Evolutionary conservation across 2,888 invertebrate species (phyloP).

Genomic region (Thecophora atra): DNA sequence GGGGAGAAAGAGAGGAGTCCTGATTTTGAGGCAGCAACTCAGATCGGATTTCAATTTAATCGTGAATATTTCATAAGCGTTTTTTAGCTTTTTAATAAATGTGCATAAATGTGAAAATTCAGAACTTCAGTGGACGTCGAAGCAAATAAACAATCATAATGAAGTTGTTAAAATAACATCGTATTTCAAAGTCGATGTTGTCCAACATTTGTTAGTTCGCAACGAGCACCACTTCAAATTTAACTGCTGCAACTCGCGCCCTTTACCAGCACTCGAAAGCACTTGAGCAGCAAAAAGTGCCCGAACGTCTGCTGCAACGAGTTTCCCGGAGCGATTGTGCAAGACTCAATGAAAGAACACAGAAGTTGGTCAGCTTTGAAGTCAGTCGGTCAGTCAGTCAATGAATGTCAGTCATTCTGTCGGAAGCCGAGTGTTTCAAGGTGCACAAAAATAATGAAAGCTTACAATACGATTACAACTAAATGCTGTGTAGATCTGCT

Average conservation of each 20-base stretch:
- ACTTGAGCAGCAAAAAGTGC: constrained; percentile 14
- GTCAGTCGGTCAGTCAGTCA: constrained; percentile 15
- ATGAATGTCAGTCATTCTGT: neutral
- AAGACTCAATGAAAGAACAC: neutral
- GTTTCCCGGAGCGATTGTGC: neutral
- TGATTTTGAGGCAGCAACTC: neutral
- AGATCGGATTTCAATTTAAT: neutral
- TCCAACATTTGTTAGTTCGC: neutral
- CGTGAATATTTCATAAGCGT: neutral
- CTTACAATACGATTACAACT: too few species aligned
- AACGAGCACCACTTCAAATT: neutral
- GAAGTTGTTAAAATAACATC: neutral
- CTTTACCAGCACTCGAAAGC: constrained; percentile 20
- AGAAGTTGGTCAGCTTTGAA: neutral
- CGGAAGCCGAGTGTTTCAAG: neutral
- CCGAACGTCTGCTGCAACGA: constrained; percentile 23
- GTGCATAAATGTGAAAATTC: constrained; percentile 3
- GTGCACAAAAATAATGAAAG: too few species aligned
- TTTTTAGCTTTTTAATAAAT: neutral
- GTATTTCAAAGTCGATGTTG: neutral
- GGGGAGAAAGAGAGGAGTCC: neutral
- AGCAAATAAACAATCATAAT: neutral
- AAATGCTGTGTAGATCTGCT: too few species aligned
- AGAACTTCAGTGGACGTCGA: neutral
- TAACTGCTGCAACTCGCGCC: constrained; percentile 27